Evolutionary conservation across 2,797 vertebrate species (phyloP).

Genomic region (Hyperoplus lanceolatus): DNA sequence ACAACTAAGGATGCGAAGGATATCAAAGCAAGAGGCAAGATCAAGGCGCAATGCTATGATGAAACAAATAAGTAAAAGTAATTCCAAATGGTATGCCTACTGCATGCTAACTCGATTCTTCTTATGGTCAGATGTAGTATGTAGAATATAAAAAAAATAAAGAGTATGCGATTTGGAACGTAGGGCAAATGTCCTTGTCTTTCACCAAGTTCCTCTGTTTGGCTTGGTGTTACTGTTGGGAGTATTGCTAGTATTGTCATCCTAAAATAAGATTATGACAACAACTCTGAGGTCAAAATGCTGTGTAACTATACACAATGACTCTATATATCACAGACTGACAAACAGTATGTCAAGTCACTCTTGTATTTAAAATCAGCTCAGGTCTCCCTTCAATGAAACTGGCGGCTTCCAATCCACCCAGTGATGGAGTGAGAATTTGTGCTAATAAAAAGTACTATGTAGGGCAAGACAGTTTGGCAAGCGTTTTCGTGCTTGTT

Average conservation of each 20-base stretch:
- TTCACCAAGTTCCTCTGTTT: conserved; percentile 20
- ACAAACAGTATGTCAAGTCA: conserved; percentile 7
- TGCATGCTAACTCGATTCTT: no score
- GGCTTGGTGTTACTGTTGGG: conserved; percentile 52
- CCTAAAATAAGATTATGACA: conserved; percentile 49
- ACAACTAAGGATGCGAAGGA: no score
- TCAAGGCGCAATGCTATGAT: no score
- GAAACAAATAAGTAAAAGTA: no score
- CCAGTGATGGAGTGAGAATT: conserved; percentile 31
- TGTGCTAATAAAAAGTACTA: conserved; percentile 37
- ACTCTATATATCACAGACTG: conserved; percentile 35
- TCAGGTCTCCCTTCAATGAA: conserved; percentile 7
- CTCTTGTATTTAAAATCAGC: conserved; percentile 8
- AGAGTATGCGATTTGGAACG: no score
- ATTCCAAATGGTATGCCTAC: no score
- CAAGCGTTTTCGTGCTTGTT: conserved; percentile 35
- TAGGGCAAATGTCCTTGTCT: conserved; percentile 35
- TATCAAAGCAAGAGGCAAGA: no score
- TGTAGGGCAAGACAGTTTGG: conserved; percentile 36
- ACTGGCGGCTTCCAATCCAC: conserved; percentile 24
- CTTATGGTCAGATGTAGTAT: no score
- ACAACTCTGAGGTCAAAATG: conserved; percentile 27
- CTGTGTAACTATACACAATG: conserved; percentile 41
- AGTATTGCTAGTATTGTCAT: conserved; percentile 36
- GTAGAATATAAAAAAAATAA: no score